Percentiles rank a stretch among this genome's conserved stretches.
These are phyloP conservation scores for Thera britannica DNA, from an alignment of 2,888 invertebrate species.

Conservation along the genomic window DNA sequence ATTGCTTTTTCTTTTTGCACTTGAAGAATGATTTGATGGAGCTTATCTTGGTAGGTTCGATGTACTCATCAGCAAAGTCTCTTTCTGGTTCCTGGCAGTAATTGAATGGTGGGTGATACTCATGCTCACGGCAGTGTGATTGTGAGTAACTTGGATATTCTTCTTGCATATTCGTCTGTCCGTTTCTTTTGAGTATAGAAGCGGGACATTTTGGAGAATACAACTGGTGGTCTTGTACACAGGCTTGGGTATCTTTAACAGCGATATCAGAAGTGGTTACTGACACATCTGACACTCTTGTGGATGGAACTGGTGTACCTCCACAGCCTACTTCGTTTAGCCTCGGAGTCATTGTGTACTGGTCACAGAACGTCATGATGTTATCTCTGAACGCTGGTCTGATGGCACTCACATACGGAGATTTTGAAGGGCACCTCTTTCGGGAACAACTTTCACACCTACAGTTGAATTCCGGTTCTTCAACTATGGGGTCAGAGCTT, in stretches of 20 bases:
- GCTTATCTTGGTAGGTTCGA: constrained; percentile 31
- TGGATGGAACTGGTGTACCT: constrained; percentile 36
- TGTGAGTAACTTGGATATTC: constrained; percentile 12
- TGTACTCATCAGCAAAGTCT: constrained; percentile 37
- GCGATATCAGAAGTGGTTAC: constrained; percentile 42
- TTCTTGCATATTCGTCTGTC: neutral
- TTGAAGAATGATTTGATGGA: constrained; percentile 41
- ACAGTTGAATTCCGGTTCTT: constrained; percentile 42
- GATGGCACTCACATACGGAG: constrained; percentile 17
- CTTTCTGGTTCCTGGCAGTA: constrained; percentile 41
- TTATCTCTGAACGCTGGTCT: constrained; percentile 52
- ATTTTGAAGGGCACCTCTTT: constrained; percentile 44
- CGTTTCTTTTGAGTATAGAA: constrained; percentile 33
- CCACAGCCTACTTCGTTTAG: constrained; percentile 59
- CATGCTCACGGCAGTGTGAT: constrained; percentile 12
- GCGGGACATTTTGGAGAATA: constrained; percentile 19
- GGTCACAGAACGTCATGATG: constrained; percentile 62
- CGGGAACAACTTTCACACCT: constrained; percentile 51
- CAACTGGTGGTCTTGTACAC: constrained; percentile 27
- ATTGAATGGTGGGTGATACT: neutral
- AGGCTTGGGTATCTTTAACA: constrained; percentile 37
- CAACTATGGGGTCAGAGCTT: neutral
- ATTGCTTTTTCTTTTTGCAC: constrained; percentile 30
- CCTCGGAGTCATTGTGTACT: constrained; percentile 62
- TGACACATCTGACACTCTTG: constrained; percentile 38